phyloP scores from a whole-genome alignment of 1,140 invertebrate species.

The Brachionus rubens region DNA sequence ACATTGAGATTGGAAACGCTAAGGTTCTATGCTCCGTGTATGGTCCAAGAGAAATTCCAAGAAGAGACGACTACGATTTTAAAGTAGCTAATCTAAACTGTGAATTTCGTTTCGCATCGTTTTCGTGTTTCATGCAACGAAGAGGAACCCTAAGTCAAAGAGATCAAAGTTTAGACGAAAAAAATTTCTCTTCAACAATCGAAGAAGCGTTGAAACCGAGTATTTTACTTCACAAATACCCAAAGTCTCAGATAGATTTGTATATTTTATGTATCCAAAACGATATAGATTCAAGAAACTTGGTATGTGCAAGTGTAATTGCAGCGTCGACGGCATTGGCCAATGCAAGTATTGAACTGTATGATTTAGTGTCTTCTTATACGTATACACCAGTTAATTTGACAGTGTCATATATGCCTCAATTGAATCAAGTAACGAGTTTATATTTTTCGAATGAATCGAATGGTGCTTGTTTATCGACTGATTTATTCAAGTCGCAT shows the following conservation, averaged over 20 bases:
- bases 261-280: conserved; percentile 43
- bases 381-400: background rate
- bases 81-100: conserved; percentile 2
- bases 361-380: conserved; percentile 28
- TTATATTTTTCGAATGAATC: conserved; percentile 38
- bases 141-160: conserved; percentile 21
- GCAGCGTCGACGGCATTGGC: conserved; percentile 29
- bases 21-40: conserved; percentile 39
- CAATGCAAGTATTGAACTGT: conserved; percentile 44
- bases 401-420: conserved; percentile 40
- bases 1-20: conserved; percentile 22
- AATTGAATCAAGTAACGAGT: conserved; percentile 30
- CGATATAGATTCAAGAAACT: conserved; percentile 28
- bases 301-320: conserved; percentile 22
- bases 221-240: conserved; percentile 44
- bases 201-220: conserved; percentile 45
- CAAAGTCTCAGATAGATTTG: conserved; percentile 45
- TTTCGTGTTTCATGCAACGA: conserved; percentile 39
- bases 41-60: conserved; percentile 33
- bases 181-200: conserved; percentile 21
- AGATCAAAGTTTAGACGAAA: conserved; percentile 37
- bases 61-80: conserved; percentile 17
- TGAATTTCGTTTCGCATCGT: conserved; percentile 30
- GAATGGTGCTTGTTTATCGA: conserved; percentile 10
- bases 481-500: conserved; percentile 42